Percentiles rank a stretch among this genome's conserved stretches.
These are phyloP conservation scores for human (Homo sapiens) DNA, from an alignment of 2,113 vertebrate genomes.

Conservation along the genomic window GRCh38 chr1:95270501-95271000, in stretches of 20 bases:
- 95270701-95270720: neutral
- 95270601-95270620: neutral
- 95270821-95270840: neutral
- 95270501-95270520: neutral
- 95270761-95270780: neutral
- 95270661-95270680: neutral
- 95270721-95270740: slow-evolving; percentile 10
- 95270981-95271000: no score
- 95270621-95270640: neutral
- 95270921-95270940: neutral
- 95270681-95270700: neutral
- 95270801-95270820: neutral
- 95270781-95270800: neutral
- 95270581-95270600: neutral
- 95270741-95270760: neutral
- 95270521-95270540: neutral
- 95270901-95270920: neutral
- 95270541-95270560: neutral
- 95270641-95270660: neutral
- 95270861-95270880: neutral
- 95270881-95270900: neutral
- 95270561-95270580: neutral
- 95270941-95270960: neutral
- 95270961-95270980: neutral
- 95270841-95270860: neutral